Conservation (phyloP, 2,888 invertebrate genomes). For the Parthenolecanium corni region DNA sequence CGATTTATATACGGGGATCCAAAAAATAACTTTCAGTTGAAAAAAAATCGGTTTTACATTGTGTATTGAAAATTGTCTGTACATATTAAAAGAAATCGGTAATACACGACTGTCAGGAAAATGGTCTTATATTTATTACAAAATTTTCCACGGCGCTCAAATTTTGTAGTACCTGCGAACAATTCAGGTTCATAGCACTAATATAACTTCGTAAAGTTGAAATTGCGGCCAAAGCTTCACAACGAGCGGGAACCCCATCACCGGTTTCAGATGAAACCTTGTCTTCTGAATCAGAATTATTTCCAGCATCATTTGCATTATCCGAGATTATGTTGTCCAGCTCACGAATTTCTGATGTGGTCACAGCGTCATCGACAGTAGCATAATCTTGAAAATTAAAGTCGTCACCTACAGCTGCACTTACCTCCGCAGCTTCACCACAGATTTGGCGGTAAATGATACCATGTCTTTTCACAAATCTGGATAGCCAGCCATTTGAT, state of each 20-base stretch:
- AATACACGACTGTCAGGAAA: no score
- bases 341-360: not conserved
- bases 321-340: not conserved
- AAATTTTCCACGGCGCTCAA: not conserved
- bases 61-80: no score
- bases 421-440: no score
- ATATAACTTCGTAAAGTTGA: not conserved
- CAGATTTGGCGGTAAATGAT: not conserved
- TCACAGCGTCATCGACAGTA: not conserved
- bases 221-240: not conserved
- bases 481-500: conserved; percentile 1
- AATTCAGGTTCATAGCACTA: not conserved
- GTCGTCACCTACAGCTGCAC: not conserved
- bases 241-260: not conserved
- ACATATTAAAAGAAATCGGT: not conserved
- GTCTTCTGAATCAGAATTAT: not conserved
- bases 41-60: no score
- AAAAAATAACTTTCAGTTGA: no score
- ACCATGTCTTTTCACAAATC: conserved; percentile 1
- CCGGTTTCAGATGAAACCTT: not conserved
- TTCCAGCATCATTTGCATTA: not conserved
- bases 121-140: no score
- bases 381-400: not conserved
- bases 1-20: no score
- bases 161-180: not conserved